phyloP scores from a whole-genome alignment of 2,113 vertebrate genomes.

The Stegastes partitus region DNA sequence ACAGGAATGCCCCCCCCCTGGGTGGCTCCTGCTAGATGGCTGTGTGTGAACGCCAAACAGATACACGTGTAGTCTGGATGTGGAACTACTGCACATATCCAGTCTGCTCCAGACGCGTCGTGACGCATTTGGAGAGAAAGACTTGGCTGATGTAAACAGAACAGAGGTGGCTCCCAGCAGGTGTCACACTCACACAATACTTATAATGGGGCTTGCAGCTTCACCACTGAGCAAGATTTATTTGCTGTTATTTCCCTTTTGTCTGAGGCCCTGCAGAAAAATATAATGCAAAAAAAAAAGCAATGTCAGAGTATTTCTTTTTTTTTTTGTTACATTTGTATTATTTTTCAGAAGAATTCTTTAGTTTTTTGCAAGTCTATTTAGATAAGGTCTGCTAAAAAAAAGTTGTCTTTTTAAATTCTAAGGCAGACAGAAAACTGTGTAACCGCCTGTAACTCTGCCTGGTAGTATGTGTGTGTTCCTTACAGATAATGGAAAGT shows the following conservation, averaged over 20 bases:
- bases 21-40: constrained; percentile 61
- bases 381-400: neutral
- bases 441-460: constrained; percentile 27
- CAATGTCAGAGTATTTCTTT: neutral
- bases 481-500: constrained; percentile 56
- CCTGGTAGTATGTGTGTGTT: constrained; percentile 51
- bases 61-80: constrained; percentile 77
- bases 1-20: constrained; percentile 85
- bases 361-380: neutral
- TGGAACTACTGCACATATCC: constrained; percentile 53
- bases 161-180: constrained; percentile 73
- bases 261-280: constrained; percentile 9
- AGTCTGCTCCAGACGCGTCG: constrained; percentile 60
- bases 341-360: neutral
- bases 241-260: constrained; percentile 25
- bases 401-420: constrained; percentile 2
- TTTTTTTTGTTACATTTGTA: neutral
- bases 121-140: constrained; percentile 72
- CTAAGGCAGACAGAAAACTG: constrained; percentile 16
- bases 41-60: constrained; percentile 73
- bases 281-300: constrained; percentile 6
- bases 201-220: constrained; percentile 11
- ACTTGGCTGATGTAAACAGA: constrained; percentile 69
- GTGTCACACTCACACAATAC: constrained; percentile 78
- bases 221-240: constrained; percentile 30